phyloP scores from a whole-genome alignment of 2,888 invertebrate genomes.

The Drosophila barbarae region DNA sequence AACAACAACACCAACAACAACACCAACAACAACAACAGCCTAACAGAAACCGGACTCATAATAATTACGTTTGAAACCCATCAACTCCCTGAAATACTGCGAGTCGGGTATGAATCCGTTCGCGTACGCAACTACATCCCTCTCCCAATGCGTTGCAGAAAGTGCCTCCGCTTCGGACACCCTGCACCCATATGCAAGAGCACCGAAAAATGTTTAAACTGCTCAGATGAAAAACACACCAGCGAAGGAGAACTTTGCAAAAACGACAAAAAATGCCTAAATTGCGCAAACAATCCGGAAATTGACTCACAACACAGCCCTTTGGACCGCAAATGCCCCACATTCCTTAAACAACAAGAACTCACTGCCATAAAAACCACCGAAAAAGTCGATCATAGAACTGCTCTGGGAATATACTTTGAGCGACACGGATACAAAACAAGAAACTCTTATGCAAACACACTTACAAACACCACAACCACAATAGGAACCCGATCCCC shows the following conservation, averaged over 20 bases:
- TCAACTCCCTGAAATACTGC: slow-evolving; percentile 19
- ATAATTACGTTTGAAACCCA: slow-evolving; percentile 18
- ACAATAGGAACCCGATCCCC: neutral
- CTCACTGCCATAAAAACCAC: slow-evolving; percentile 2
- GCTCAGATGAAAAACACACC: slow-evolving; percentile 8
- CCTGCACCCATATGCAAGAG: slow-evolving; percentile 2
- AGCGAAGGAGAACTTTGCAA: neutral
- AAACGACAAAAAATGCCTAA: neutral
- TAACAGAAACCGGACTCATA: slow-evolving; percentile 21
- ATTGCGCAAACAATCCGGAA: no score
- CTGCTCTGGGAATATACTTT: slow-evolving; percentile 1
- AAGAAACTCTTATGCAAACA: neutral
- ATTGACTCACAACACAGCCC: neutral
- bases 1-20: no score
- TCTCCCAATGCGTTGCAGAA: slow-evolving; percentile 26
- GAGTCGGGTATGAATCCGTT: slow-evolving; percentile 24
- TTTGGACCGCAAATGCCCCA: slow-evolving; percentile 15
- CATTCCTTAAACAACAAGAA: slow-evolving; percentile 9
- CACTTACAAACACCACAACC: neutral
- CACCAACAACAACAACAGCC: neutral
- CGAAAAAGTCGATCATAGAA: slow-evolving; percentile 11
- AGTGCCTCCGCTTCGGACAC: slow-evolving; percentile 26
- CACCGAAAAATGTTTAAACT: slow-evolving; percentile 12
- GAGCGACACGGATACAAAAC: slow-evolving; percentile 7
- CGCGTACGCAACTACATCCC: slow-evolving; percentile 18